These are phyloP conservation scores for Percopsis omiscomaycus DNA, from an alignment of 2,797 vertebrate species.

Conservation along the genomic window DNA sequence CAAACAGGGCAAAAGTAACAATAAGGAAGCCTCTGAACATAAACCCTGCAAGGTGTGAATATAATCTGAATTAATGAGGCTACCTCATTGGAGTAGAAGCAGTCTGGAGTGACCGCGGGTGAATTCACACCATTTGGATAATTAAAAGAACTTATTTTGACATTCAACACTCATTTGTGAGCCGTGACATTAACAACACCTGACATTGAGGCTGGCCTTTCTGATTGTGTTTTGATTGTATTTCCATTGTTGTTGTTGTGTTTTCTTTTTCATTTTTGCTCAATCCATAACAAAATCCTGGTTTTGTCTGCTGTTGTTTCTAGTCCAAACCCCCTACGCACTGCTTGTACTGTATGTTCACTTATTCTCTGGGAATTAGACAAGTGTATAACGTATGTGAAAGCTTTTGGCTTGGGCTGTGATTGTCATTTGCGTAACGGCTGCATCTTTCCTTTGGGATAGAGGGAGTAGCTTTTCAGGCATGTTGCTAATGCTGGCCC, in stretches of 20 bases:
- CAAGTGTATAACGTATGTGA: slow-evolving; percentile 13
- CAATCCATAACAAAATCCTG: too few species aligned
- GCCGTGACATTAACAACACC: slow-evolving; percentile 39
- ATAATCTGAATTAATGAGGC: slow-evolving; percentile 78
- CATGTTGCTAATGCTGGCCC: slow-evolving; percentile 80
- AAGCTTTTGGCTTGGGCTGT: slow-evolving; percentile 33
- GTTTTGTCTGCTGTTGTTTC: too few species aligned
- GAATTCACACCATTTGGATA: slow-evolving; percentile 60
- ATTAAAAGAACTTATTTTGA: slow-evolving; percentile 69
- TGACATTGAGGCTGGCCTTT: slow-evolving; percentile 38
- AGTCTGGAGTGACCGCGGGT: slow-evolving; percentile 52
- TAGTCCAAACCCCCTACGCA: not conserved
- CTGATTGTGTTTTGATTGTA: slow-evolving; percentile 30
- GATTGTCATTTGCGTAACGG: slow-evolving; percentile 34
- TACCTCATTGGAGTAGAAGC: slow-evolving; percentile 47
- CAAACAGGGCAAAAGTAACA: slow-evolving; percentile 9
- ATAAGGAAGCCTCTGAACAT: slow-evolving; percentile 60
- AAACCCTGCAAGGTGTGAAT: slow-evolving; percentile 71
- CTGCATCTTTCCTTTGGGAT: slow-evolving; percentile 51
- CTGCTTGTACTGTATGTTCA: not conserved
- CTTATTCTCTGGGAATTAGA: slow-evolving; percentile 42
- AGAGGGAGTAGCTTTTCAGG: slow-evolving; percentile 78
- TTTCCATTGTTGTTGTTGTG: slow-evolving; percentile 17
- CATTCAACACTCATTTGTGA: slow-evolving; percentile 61
- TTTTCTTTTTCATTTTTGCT: too few species aligned